Evolutionary conservation across 2,113 vertebrate genomes (phyloP), one percentile per base, ranked within the genome.

Genomic region (Acrocephalus arundinaceus): DNA sequence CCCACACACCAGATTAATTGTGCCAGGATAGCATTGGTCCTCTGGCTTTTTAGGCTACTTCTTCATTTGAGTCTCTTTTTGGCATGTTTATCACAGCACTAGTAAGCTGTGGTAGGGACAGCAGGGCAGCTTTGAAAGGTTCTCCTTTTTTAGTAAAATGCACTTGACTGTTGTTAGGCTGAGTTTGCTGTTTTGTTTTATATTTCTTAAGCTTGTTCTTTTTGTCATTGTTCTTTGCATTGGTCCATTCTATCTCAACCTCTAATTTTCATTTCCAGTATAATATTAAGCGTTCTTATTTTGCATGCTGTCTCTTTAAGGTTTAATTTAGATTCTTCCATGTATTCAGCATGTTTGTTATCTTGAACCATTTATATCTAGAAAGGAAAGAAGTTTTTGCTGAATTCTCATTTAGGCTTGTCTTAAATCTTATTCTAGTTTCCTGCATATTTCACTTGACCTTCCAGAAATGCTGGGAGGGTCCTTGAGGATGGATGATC

Each of bases 381-480:
- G 37, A 93, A 80, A 89, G 95, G 96, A 95, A 97, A 96, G 65
- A 54, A 7, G 5, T 49, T 97, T 96, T 92, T 96, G 96, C 92
- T 94, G 94, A 96, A 76, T 89, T 81, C 58, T 95, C 62, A 70
- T 61, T 95, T 89, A 87, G 63, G 19, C 39, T 86, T 65, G 61
- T 89, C 90, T 95, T 89, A 94, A 93, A 93, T 95, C 39, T 94
- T 88, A 45, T 41, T 96, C 57, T 89, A 86, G 39, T 65, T 97
- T 97, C 96, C 96, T 96, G 92, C 58, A 16, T 68, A 41, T 90
- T 96, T 90, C 78, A 52, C 61, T 86, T 96, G 92, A 95, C 92
- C 90, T 90, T 92, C 66, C 70, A 92, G 80, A 84, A 93, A 33
- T 72, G n/a, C 41, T 62, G 31, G 41, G 72, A 92, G 54, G 37